Base-by-base conservation (phyloP, 2,113 vertebrate species). In the Erythrolamprus reginae region DNA sequence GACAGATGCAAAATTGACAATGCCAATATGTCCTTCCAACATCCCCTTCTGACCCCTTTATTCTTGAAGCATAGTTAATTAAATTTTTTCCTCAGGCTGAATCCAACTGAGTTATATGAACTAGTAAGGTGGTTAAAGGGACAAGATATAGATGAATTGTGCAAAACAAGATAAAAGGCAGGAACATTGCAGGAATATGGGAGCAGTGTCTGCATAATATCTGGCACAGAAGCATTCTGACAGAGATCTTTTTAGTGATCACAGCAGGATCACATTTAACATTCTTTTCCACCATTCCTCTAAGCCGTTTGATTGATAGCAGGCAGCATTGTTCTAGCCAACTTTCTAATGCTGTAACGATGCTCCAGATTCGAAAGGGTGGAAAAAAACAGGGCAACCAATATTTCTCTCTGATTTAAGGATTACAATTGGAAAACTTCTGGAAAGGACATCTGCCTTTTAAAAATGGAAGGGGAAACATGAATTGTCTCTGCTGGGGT, bases 81-180 rank as follows among this genome's bases (percentile, higher is more conserved):
- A 97, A 97, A 97, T 96, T 90, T 90, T 96, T 94, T 95, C 96
- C 96, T 95, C 95, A 86, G 96, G 96, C 96, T 95, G 95, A 95
- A 93, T 95, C 96, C 94, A 26, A 91, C 94, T 52, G 94, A 94
- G 95, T 89, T 95, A 92, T 93, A 93, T 82, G 93, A 96, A 94
- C 23, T 82, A 86, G 90, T n/a, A 95, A 70, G 87, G 92, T 94
- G 94, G 95, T 94, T 95, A 95, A 96, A 94, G 51, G 90, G 91
- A 94, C 87, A 93, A 94, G 94, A 93, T 48, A 89, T 0, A 5
- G 92, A 90, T 90, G 87, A 94, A 95, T 84, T 89, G 89, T 92
- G 91, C 1, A 24, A 94, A 94, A 95, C n/a, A 28, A 94, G 94
- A 95, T 94, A 91, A 94, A 95, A 94, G 90, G 85, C 94, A 82